phyloP scores from a whole-genome alignment of 1,140 invertebrate genomes.

The Antheraea mylitta region DNA sequence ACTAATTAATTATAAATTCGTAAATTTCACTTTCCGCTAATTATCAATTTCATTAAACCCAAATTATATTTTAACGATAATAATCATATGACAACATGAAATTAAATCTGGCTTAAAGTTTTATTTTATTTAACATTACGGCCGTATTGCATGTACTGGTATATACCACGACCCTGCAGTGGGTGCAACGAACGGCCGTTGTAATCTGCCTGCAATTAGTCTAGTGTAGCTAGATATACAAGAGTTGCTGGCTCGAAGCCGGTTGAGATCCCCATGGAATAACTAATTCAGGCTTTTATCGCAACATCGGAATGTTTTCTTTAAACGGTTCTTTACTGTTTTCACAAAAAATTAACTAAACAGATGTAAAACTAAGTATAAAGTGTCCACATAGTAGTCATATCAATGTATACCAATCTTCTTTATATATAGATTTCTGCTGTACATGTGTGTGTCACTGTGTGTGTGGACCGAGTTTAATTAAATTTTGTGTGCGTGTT shows the following conservation, averaged over 20 bases:
- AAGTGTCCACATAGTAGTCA: no score
- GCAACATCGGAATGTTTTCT: neutral
- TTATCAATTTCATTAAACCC: no score
- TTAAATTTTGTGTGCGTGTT: no score
- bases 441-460: no score
- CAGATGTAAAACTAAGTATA: no score
- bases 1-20: no score
- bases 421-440: no score
- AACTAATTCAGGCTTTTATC: neutral
- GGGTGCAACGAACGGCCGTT: slow-evolving; percentile 31
- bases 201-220: slow-evolving; percentile 48
- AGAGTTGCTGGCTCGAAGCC: slow-evolving; percentile 21
- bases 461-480: no score
- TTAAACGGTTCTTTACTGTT: neutral
- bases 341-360: neutral
- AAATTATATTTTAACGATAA: no score
- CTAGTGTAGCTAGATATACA: slow-evolving; percentile 31
- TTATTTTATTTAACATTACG: neutral
- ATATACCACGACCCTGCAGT: neutral
- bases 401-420: no score
- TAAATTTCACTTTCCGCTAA: no score
- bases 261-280: slow-evolving; percentile 24
- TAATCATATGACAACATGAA: no score
- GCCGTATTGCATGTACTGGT: slow-evolving; percentile 31
- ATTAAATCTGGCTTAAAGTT: neutral